Conservation (phyloP, 1,140 invertebrate genomes). For the Solenopsis fugax region DNA sequence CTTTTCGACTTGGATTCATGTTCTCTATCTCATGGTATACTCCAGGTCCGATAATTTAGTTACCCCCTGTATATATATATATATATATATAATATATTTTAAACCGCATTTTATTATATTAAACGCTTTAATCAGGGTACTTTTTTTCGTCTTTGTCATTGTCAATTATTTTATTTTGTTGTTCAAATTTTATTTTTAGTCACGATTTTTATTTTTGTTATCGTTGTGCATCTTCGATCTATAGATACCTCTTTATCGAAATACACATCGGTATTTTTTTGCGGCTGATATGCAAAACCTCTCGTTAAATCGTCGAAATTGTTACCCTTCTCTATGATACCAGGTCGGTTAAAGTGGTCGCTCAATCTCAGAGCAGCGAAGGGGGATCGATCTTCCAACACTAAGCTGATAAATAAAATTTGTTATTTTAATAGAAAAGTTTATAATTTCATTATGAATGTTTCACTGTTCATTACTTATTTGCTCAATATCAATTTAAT, state of each 20-base stretch:
- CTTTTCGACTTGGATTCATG: too few relatives aligned
- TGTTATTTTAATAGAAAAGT: not conserved
- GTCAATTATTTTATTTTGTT: not conserved
- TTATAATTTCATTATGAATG: not conserved
- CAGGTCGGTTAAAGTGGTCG: conserved; percentile 92
- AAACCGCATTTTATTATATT: too few relatives aligned
- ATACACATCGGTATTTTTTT: conserved; percentile 90
- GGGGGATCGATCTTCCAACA: conserved; percentile 88
- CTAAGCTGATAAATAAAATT: conserved; percentile 87
- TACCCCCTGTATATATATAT: too few relatives aligned
- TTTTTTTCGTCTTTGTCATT: not conserved
- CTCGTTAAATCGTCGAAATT: conserved; percentile 91
- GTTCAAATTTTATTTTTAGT: too few relatives aligned
- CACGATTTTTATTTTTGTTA: too few relatives aligned
- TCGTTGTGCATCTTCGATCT: too few relatives aligned
- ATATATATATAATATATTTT: too few relatives aligned
- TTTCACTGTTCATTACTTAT: not conserved
- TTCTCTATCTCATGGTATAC: too few relatives aligned
- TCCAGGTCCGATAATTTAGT: too few relatives aligned
- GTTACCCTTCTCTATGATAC: conserved; percentile 89
- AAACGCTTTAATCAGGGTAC: not conserved
- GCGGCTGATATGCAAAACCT: conserved; percentile 91
- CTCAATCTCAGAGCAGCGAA: conserved; percentile 88
- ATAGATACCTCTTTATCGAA: conserved; percentile 89
- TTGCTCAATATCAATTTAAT: not conserved